Base-by-base conservation (phyloP, 2,888 invertebrate species). In the Horisme vitalbata region DNA sequence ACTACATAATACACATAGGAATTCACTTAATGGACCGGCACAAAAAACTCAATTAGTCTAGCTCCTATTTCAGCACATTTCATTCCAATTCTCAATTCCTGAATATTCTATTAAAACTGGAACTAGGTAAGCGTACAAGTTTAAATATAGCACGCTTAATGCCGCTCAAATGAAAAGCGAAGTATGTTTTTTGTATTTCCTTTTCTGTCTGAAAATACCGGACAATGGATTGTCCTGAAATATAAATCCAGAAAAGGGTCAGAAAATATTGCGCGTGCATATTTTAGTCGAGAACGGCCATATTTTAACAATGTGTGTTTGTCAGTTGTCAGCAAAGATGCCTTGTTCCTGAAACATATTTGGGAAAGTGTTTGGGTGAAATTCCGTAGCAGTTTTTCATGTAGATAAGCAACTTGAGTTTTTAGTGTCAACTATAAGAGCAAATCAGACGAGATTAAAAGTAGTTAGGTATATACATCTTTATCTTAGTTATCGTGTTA, bases 211-310 rank as follows among this genome's bases (percentile, higher is more conserved):
- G 47, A 38, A 41, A 31, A 38, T 15, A 24, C 14, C 20, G 33
- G 28, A 48, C 47, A 48, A 43, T 48, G 30, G 28, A 43, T 33
- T 31, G 35, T 32, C 13, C 35, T 33, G 15, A 41, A 37, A 44
- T 31, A 44, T 37, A 46, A 36, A 39, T 18, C 20, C 23, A 5
- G n/a, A 31, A 8, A 31, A 24, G 18, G 41, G 41, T 32, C 46
- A 27, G 24, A 20, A 41, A 36, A 47, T 41, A 47, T 41, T 41
- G 10, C 20, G 14, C 14, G 39, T 31, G 36, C 23, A 41, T 44
- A 41, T 46, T 46, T 46, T 15, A 46, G 38, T 10, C 11, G 10
- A 9, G 41, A 36, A 13, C 31, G 2, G 27, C n/a, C 41, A 41
- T 34, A 34, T 46, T 46, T 46, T 21, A 41, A 32, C 20, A 36